These are phyloP conservation scores for Heliconius sara DNA, from an alignment of 2,888 invertebrate species.

Conservation along the genomic window DNA sequence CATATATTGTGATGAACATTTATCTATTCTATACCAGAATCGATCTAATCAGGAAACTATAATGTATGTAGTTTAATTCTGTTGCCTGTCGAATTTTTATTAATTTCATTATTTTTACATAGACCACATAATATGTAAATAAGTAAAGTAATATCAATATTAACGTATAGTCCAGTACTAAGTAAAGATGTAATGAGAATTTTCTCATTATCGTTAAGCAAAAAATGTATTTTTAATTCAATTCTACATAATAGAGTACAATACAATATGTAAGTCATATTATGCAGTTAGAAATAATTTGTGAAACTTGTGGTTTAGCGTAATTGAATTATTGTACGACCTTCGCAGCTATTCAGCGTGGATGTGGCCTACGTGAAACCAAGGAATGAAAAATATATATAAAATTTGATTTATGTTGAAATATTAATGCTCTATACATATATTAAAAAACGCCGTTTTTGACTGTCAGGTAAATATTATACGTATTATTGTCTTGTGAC, in stretches of 20 bases:
- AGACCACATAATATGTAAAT: no score
- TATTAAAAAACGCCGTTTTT: neutral
- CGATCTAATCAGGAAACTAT: no score
- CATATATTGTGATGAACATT: no score
- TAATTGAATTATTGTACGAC: constrained; percentile 32
- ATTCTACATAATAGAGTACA: neutral
- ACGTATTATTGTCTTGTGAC: neutral
- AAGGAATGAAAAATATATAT: neutral
- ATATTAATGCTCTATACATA: neutral
- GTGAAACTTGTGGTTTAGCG: constrained; percentile 28
- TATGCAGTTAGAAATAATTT: constrained; percentile 32
- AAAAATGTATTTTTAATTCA: neutral
- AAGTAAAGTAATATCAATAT: no score
- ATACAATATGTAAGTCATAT: constrained; percentile 31
- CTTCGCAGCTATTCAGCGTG: constrained; percentile 26
- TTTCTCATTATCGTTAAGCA: neutral
- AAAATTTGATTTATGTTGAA: neutral
- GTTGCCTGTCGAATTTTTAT: no score
- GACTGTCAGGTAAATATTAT: neutral
- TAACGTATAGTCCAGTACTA: no score
- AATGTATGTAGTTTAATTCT: no score
- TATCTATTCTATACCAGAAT: no score
- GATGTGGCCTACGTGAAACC: constrained; percentile 7
- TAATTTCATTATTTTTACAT: no score
- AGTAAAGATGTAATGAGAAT: no score